Conservation (phyloP, 2,113 vertebrate species). For the Bujurquina vittata region DNA sequence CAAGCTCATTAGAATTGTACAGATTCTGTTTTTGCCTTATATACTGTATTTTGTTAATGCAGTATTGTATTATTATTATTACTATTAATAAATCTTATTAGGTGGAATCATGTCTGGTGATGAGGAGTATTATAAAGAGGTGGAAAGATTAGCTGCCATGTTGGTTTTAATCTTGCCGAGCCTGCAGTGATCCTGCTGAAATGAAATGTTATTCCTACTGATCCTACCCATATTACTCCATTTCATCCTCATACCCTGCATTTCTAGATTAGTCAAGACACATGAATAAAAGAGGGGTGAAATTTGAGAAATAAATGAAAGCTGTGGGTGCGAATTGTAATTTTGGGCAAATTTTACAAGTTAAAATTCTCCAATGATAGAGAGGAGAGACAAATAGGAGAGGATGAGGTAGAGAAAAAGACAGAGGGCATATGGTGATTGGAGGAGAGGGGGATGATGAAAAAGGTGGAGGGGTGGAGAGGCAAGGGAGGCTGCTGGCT, state of each 20-base stretch:
- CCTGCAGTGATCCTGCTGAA: background rate
- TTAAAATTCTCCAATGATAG: background rate
- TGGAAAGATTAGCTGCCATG: background rate
- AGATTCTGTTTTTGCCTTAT: background rate
- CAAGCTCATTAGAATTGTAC: background rate
- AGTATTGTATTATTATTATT: background rate
- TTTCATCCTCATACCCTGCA: background rate
- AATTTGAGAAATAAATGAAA: background rate
- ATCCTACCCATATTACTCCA: background rate
- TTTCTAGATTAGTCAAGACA: background rate
- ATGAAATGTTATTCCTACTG: background rate
- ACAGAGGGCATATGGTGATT: conserved; percentile 29
- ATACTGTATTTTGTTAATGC: background rate
- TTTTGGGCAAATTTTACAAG: background rate
- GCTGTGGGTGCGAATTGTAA: background rate
- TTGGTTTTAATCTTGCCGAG: background rate
- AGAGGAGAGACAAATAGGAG: background rate
- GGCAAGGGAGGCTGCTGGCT: conserved; percentile 23
- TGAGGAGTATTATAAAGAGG: background rate
- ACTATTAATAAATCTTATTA: background rate
- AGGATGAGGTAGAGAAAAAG: background rate
- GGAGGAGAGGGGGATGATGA: conserved; percentile 7
- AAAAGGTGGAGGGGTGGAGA: conserved; percentile 19
- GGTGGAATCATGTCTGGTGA: background rate
- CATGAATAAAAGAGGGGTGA: background rate